phyloP scores from a whole-genome alignment of 2,113 vertebrate species.

The Motacilla tschutschensis region DNA sequence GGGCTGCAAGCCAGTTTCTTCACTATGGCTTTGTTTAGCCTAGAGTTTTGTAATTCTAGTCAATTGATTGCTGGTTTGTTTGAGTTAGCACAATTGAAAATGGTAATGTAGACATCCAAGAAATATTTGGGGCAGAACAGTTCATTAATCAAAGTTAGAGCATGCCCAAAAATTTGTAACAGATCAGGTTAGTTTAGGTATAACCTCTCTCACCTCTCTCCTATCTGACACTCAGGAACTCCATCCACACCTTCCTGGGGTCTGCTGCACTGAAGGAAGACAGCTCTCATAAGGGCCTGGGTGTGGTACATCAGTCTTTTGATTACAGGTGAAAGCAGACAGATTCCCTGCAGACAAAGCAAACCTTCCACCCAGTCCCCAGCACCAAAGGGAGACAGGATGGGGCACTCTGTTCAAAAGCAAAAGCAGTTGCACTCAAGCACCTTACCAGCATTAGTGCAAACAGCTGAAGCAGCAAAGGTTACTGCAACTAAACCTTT shows the following conservation, averaged over 20 bases:
- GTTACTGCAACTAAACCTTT: neutral
- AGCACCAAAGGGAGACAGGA: neutral
- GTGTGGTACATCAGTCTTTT: neutral
- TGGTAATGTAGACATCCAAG: conserved; percentile 31
- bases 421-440: neutral
- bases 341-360: neutral
- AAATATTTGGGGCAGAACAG: conserved; percentile 35
- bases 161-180: neutral
- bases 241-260: neutral
- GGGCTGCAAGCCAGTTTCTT: conserved; percentile 58
- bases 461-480: neutral
- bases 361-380: neutral
- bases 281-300: neutral
- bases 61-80: conserved; percentile 59
- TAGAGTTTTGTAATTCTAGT: conserved; percentile 43
- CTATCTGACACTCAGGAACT: neutral
- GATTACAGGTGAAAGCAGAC: neutral
- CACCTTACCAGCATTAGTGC: neutral
- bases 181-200: neutral
- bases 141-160: conserved; percentile 23
- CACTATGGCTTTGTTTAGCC: conserved; percentile 23
- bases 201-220: neutral
- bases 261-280: neutral
- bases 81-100: conserved; percentile 59
- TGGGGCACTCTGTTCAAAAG: neutral